Base-by-base conservation (phyloP, 2,797 vertebrate genomes). In the Mormyrops attenuatus region DNA sequence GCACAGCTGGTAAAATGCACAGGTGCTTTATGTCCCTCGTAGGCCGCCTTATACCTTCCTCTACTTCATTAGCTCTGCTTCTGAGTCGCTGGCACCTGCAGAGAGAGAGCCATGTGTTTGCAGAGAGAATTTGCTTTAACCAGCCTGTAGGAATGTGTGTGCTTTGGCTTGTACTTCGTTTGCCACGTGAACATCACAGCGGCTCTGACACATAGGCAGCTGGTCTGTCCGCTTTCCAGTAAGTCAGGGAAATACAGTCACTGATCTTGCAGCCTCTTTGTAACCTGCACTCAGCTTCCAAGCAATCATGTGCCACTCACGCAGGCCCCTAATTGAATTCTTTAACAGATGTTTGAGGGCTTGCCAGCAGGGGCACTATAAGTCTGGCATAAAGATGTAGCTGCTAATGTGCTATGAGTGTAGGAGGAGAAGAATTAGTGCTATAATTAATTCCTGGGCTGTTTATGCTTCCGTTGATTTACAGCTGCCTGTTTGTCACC, bases 401-500 rank as follows among this genome's bases (percentile, higher is more conserved):
- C 41, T 30, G 1, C 47, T 87, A 60, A 87, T 60, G 52, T 41
- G 50, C 34, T 60, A 87, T 60, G 52, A 60, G 34, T 57, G 52
- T 57, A 41, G 53, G 34, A 57, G 34, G 30, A 60, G 52, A 38
- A 38, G n/a, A 85, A 57, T 50, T 38, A 30, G 77, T 82, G 41
- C 80, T 89, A 84, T 73, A 55, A 86, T 50, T 69, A 63, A 90
- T 84, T 52, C 57, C 3, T 84, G 90, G 80, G 22, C n/a, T 55
- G 89, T 86, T 49, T 84, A 88, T 69, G 34, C 69, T 88, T 89
- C n/a, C 6, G 47, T 88, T 88, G 89, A 90, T 91, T 89, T 91
- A 89, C 90, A 93, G 89, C 88, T 89, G 90, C 91, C 90, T 92
- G 87, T 91, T 91, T 90, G 90, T 93, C 87, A 88, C 86, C 13